Evolutionary conservation across 2,113 vertebrate genomes (phyloP).

Genomic region (Scartelaos histophorus): DNA sequence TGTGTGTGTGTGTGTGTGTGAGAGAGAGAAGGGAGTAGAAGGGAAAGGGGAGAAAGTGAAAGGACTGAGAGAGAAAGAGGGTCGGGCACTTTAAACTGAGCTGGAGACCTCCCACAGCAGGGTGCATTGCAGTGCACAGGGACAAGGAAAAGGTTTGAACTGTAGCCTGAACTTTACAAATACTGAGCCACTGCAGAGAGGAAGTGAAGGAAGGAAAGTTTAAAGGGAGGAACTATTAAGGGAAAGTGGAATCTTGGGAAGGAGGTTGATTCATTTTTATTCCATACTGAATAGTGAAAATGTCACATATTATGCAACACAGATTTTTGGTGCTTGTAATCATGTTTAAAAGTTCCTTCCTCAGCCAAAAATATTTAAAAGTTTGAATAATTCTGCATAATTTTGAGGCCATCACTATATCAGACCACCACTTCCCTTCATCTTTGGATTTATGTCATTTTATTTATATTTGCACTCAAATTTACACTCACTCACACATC

Average conservation of each 20-base stretch:
- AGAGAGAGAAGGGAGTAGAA: no score
- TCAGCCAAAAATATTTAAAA: background rate
- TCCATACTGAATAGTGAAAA: background rate
- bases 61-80: background rate
- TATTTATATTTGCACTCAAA: background rate
- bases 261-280: background rate
- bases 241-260: conserved; percentile 26
- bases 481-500: background rate
- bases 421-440: background rate
- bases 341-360: background rate
- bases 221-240: conserved; percentile 24
- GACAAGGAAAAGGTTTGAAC: conserved; percentile 47
- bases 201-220: conserved; percentile 8
- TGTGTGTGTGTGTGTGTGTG: background rate
- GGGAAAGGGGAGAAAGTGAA: background rate
- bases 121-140: conserved; percentile 31
- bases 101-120: conserved; percentile 42
- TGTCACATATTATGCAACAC: background rate
- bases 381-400: background rate
- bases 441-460: background rate
- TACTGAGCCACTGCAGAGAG: conserved; percentile 16
- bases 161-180: conserved; percentile 22
- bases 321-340: background rate
- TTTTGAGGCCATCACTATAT: background rate
- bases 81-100: conserved; percentile 21